phyloP scores from a whole-genome alignment of 2,888 invertebrate species.

The Phyllotreta cruciferae region DNA sequence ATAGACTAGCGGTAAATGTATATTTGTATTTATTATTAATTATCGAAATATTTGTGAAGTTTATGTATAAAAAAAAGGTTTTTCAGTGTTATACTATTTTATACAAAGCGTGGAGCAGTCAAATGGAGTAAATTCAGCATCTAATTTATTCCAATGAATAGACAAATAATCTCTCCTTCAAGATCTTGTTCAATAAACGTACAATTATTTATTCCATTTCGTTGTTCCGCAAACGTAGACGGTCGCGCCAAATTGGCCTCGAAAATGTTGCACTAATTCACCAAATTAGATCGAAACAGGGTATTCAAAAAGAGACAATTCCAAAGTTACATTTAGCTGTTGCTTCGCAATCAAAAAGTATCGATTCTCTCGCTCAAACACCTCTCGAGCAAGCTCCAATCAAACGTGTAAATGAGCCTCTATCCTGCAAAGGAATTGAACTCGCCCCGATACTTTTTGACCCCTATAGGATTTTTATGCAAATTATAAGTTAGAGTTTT shows the following conservation, averaged over 20 bases:
- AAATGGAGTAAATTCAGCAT: too few species aligned
- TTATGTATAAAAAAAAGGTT: background rate
- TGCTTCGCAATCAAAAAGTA: too few species aligned
- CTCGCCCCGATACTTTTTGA: too few species aligned
- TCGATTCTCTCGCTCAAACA: too few species aligned
- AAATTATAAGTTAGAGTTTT: too few species aligned
- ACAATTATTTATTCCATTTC: background rate
- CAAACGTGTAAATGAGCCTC: too few species aligned
- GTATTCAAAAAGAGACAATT: background rate
- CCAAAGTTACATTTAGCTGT: background rate
- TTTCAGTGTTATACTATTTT: background rate
- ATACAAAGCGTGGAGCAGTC: too few species aligned
- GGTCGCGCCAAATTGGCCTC: constrained; percentile 4
- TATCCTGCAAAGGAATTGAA: too few species aligned
- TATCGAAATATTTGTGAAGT: background rate
- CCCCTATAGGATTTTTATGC: too few species aligned
- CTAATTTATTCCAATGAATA: too few species aligned
- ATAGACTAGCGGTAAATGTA: constrained; percentile 30
- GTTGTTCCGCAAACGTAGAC: background rate
- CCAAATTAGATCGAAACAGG: too few species aligned
- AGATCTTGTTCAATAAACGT: background rate
- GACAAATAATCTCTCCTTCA: background rate
- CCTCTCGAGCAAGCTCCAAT: too few species aligned
- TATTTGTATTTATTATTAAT: constrained; percentile 22
- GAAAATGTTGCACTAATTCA: constrained; percentile 11